Base-by-base conservation (phyloP, 2,113 vertebrate species). In the Monopterus albus region DNA sequence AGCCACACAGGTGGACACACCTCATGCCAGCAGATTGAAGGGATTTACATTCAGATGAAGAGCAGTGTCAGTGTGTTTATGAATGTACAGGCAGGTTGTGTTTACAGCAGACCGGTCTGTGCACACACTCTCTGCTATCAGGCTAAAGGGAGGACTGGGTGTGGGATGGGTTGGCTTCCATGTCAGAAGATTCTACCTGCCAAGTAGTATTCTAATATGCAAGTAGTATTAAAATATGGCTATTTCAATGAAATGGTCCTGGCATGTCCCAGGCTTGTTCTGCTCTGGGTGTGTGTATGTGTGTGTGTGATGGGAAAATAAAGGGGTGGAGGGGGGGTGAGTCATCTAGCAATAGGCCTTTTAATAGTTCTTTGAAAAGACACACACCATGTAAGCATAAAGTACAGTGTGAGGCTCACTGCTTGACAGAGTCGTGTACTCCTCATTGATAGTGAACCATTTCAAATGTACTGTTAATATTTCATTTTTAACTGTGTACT, bases 31-130 rank as follows among this genome's bases (percentile, higher is more conserved):
- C 28, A 75, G 70, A 72, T 28, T 76, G 73, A 26, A 62, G n/a
- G 83, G 79, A 84, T 87, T 87, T 82, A 60, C 79, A 68, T 6
- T 70, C 6, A 65, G 50, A 78, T 73, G 9, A 51, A 10, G 20
- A 74, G 28, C 53, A 56, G 43, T 72, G 23, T 33, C 12, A 20
- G 47, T 20, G 64, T 60, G 42, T 42, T 31, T 42, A 0, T 51
- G 47, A 21, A 21, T 73, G 33, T 13, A 58, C 43, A 36, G 14
- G 17, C 29, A 31, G 51, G 64, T 72, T 62, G 39, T 46, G 40
- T 75, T 9, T 46, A 53, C 56, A 69, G 29, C 38, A 64, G 52
- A 71, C 36, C 45, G 40, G 7, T 57, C 8, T 46, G 35, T 45
- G 75, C 65, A 60, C 26, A 56, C n/a, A n/a, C n/a, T n/a, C n/a